phyloP scores from a whole-genome alignment of 2,888 invertebrate genomes.

The Barypeithes pellucidus region DNA sequence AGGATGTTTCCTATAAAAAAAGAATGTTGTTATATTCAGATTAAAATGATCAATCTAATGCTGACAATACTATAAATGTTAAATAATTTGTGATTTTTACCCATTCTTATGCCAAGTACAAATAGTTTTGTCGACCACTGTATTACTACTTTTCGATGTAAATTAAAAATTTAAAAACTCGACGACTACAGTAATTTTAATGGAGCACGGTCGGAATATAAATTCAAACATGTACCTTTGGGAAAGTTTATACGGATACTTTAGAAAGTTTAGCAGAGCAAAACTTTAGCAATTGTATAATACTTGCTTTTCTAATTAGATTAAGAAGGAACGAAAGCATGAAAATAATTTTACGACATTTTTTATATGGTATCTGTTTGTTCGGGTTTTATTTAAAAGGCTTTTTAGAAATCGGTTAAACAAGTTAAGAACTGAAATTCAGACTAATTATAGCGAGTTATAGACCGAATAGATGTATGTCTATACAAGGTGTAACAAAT shows the following conservation, averaged over 20 bases:
- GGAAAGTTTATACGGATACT: slow-evolving; percentile 24
- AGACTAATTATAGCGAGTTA: too few relatives aligned
- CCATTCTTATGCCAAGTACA: too few relatives aligned
- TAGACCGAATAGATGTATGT: too few relatives aligned
- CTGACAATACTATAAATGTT: too few relatives aligned
- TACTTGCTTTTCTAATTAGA: slow-evolving; percentile 14
- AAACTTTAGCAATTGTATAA: slow-evolving; percentile 26
- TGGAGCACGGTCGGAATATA: slow-evolving; percentile 30
- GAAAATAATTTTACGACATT: not conserved
- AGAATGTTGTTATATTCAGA: too few relatives aligned
- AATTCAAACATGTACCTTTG: slow-evolving; percentile 37
- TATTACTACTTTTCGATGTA: slow-evolving; percentile 24
- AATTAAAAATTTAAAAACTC: slow-evolving; percentile 23
- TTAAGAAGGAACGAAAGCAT: not conserved
- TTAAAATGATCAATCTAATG: too few relatives aligned
- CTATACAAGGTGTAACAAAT: too few relatives aligned
- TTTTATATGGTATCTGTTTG: too few relatives aligned
- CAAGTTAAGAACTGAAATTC: too few relatives aligned
- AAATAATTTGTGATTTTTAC: too few relatives aligned
- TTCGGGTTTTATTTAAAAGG: too few relatives aligned
- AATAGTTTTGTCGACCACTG: not conserved
- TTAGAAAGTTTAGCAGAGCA: slow-evolving; percentile 9
- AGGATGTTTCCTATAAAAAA: too few relatives aligned
- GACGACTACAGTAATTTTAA: slow-evolving; percentile 33
- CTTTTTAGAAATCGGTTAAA: not conserved